phyloP scores from a whole-genome alignment of 2,888 invertebrate genomes.

The Drosophila demipolita region DNA sequence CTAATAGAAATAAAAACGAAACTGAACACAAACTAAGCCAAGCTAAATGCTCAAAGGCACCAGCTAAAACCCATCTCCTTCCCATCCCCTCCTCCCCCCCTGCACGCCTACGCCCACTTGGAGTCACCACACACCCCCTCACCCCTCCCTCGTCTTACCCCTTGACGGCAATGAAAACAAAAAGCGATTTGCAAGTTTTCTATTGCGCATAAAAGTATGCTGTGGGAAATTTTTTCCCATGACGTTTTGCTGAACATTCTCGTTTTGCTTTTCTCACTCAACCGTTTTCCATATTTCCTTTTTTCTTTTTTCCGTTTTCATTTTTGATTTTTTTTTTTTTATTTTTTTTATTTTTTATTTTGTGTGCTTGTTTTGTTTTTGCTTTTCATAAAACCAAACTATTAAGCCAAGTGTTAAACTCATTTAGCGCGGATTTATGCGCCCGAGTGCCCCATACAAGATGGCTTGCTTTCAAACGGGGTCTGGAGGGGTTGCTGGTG shows the following conservation, averaged over 20 bases:
- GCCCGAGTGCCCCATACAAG: conserved; percentile 74
- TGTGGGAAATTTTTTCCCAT: conserved; percentile 70
- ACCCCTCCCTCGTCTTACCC: neutral
- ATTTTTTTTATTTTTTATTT: conserved; percentile 22
- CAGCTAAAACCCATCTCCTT: conserved; percentile 13
- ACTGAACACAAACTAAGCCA: conserved; percentile 75
- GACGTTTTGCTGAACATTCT: conserved; percentile 59
- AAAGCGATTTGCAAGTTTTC: conserved; percentile 80
- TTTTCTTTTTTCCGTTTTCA: neutral
- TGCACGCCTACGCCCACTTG: neutral
- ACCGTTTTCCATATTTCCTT: conserved; percentile 47
- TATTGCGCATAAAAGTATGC: conserved; percentile 80
- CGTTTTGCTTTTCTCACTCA: conserved; percentile 48
- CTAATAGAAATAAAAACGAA: conserved; percentile 79
- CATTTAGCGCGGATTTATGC: conserved; percentile 81
- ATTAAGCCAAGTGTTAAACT: conserved; percentile 80
- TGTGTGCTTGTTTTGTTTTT: conserved; percentile 44
- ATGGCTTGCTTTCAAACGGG: conserved; percentile 24
- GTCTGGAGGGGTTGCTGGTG: too few species aligned
- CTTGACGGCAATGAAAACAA: conserved; percentile 73
- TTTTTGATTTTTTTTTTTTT: conserved; percentile 12
- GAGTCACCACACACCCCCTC: neutral
- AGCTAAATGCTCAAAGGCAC: conserved; percentile 77
- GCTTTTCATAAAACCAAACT: conserved; percentile 80
- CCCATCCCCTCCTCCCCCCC: neutral